Percentiles rank a stretch among this genome's conserved stretches.
These are phyloP conservation scores for Pollicipes pollicipes DNA, from an alignment of 1,140 invertebrate genomes.

Conservation along the genomic window DNA sequence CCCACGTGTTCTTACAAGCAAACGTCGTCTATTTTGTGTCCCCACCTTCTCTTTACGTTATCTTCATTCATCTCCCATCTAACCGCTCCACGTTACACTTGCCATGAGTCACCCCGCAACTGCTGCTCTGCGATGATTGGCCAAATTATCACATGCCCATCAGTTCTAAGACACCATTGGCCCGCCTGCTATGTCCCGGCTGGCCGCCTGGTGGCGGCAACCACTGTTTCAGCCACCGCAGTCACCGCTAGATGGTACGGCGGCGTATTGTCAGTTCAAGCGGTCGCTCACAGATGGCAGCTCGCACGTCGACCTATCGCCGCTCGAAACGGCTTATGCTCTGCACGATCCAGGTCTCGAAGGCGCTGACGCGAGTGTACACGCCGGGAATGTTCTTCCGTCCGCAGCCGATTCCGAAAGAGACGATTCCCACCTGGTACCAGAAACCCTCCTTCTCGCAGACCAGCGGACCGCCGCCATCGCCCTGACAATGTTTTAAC, in stretches of 20 bases:
- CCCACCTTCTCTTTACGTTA: no score
- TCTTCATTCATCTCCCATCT: no score
- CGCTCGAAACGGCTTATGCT: slow-evolving; percentile 13
- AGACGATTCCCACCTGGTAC: slow-evolving; percentile 41
- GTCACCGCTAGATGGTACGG: not conserved
- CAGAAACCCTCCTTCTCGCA: slow-evolving; percentile 35
- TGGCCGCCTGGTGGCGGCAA: not conserved
- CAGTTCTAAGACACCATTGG: not conserved
- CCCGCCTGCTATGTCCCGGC: not conserved
- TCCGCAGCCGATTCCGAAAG: slow-evolving; percentile 43
- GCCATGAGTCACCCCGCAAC: no score
- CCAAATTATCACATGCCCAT: not conserved
- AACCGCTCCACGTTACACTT: no score
- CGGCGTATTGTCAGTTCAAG: not conserved
- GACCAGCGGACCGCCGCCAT: slow-evolving; percentile 47
- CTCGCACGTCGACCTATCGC: not conserved
- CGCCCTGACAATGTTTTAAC: slow-evolving; percentile 34
- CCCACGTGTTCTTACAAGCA: no score
- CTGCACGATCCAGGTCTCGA: slow-evolving; percentile 26
- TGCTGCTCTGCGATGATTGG: not conserved
- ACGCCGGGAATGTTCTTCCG: slow-evolving; percentile 37
- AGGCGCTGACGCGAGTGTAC: slow-evolving; percentile 36
- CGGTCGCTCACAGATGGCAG: not conserved
- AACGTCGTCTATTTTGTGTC: no score
- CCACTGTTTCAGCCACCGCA: not conserved